A percentile compares a stretch with the other conserved stretches of the same genome.
phyloP scores from a whole-genome alignment of 2,888 invertebrate species.

The Pollenia labialis region DNA sequence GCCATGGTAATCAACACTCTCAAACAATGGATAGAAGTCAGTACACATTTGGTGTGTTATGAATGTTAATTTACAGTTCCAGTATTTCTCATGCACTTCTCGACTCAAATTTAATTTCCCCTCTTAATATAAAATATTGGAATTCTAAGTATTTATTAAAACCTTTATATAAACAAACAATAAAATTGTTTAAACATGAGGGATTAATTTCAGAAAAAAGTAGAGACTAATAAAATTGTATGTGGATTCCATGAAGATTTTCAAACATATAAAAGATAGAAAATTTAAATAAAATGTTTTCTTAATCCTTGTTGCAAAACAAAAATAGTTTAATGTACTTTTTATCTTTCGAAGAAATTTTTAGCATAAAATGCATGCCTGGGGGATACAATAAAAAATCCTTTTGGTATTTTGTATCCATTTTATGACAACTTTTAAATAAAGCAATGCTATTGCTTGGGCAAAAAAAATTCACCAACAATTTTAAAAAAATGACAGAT shows the following conservation, averaged over 20 bases:
- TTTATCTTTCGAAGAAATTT: neutral
- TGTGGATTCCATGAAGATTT: too few relatives aligned
- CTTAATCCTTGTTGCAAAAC: too few relatives aligned
- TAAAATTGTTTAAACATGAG: neutral
- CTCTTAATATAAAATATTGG: slow-evolving; percentile 1
- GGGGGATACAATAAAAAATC: neutral
- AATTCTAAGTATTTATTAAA: too few relatives aligned
- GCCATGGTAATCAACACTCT: too few relatives aligned
- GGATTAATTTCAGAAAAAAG: too few relatives aligned
- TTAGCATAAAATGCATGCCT: neutral
- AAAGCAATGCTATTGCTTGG: too few relatives aligned
- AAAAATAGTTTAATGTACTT: too few relatives aligned
- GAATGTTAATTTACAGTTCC: neutral
- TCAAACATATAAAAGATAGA: too few relatives aligned
- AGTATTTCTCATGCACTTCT: neutral
- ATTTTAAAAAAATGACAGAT: neutral
- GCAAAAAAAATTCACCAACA: neutral
- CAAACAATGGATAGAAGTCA: too few relatives aligned
- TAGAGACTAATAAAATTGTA: too few relatives aligned
- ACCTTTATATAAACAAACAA: neutral
- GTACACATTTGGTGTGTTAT: neutral
- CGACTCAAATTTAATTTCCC: slow-evolving; percentile 10
- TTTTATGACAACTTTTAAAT: neutral
- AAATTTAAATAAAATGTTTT: too few relatives aligned
- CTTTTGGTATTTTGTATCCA: too few relatives aligned